A percentile compares a stretch with the other conserved stretches of the same genome.
Conservation (phyloP, 2,797 vertebrate species). For the Lophotriccus pileatus region DNA sequence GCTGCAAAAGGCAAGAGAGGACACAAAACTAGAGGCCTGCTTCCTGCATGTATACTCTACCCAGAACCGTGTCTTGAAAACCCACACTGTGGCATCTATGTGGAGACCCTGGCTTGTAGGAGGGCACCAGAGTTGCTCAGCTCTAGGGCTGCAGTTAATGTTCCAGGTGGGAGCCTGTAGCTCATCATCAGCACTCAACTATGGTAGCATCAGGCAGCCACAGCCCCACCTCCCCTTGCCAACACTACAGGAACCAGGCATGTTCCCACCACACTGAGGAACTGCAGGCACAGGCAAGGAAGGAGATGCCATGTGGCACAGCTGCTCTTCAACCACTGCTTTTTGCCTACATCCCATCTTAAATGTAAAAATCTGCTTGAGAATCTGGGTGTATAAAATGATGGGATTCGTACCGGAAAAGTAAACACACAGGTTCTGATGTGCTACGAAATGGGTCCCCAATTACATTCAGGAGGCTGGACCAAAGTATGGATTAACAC, state of each 20-base stretch:
- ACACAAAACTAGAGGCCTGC: neutral
- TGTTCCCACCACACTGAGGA: neutral
- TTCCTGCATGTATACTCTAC: neutral
- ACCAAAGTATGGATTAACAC: neutral
- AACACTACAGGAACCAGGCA: fast-evolving
- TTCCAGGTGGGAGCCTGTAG: neutral
- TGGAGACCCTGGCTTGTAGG: neutral
- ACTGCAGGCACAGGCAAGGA: neutral
- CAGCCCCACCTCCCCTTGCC: neutral
- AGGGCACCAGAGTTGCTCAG: neutral
- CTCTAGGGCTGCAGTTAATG: neutral
- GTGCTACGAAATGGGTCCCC: neutral
- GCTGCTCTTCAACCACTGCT: neutral
- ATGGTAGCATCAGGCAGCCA: neutral
- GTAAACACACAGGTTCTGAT: neutral
- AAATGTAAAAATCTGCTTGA: neutral
- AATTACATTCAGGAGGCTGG: neutral
- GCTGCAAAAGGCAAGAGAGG: neutral
- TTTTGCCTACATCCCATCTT: neutral
- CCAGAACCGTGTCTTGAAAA: neutral
- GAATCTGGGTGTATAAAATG: neutral
- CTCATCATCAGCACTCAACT: neutral
- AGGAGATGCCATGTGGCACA: neutral
- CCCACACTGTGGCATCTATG: too few relatives aligned
- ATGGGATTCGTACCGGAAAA: neutral